Evolutionary conservation across 1,140 invertebrate genomes (phyloP), one percentile per base, ranked within the genome.

Genomic region (Gryllus bimaculatus): DNA sequence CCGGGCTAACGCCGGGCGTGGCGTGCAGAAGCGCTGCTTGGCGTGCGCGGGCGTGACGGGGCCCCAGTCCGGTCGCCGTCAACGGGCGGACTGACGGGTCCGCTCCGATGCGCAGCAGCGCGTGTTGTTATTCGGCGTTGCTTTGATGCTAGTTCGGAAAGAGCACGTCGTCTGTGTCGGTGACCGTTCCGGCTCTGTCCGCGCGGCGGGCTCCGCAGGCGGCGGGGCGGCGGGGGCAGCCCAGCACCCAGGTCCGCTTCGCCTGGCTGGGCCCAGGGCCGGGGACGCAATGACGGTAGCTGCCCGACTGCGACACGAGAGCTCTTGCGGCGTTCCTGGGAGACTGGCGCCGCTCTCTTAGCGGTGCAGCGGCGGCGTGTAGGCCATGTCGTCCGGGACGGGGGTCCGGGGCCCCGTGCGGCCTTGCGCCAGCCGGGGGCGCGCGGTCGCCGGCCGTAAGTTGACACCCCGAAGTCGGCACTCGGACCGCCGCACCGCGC

Each of bases 21-120:
- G 91, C 91, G 82, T 96, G 94, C 73, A 96, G 87, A 97, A 84
- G 96, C 94, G 81, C 90, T 93, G 76, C 92, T n/a, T 90, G 0
- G 94, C 89, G 20, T n/a, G n/a, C n/a, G 92, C 91, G 8, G 91
- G 88, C 0, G 93, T 89, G 8, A 95, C 89, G 10, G 94, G 94
- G 8, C 93, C 93, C 12, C n/a, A n/a, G n/a, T n/a, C n/a, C n/a
- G n/a, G n/a, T n/a, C n/a, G n/a, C n/a, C n/a, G n/a, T n/a, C n/a
- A n/a, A n/a, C n/a, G n/a, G n/a, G n/a, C n/a, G n/a, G n/a, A n/a
- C n/a, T n/a, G n/a, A n/a, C n/a, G n/a, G n/a, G n/a, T n/a, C n/a
- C n/a, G n/a, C n/a, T n/a, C 89, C 82, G 3, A 93, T 89, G 83
- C 91, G 93, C 47, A 92, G 85, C n/a, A n/a, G n/a, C n/a, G n/a